Evolutionary conservation across 2,888 invertebrate species (phyloP).

Genomic region (Macropis europaea): DNA sequence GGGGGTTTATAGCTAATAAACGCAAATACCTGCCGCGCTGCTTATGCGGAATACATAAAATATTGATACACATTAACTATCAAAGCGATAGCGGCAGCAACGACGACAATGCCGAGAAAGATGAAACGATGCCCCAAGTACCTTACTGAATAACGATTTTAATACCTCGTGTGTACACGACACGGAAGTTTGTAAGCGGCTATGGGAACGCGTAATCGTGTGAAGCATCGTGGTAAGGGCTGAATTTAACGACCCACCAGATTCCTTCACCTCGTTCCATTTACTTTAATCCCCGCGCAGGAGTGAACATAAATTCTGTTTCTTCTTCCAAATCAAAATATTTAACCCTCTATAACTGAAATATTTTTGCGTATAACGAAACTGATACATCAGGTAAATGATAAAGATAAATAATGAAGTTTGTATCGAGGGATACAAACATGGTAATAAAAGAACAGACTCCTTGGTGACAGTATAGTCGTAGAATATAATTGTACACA

Average conservation of each 20-base stretch:
- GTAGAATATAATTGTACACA: too few relatives aligned
- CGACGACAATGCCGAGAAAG: conserved; percentile 11
- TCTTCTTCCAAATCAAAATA: too few relatives aligned
- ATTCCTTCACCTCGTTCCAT: conserved; percentile 21
- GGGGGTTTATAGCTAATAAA: conserved; percentile 71
- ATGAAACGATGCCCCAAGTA: conserved; percentile 23
- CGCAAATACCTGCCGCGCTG: conserved; percentile 62
- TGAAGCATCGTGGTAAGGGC: conserved; percentile 5
- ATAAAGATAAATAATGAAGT: too few relatives aligned
- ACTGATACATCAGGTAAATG: too few relatives aligned
- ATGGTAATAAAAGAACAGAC: too few relatives aligned
- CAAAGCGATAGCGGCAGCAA: conserved; percentile 42
- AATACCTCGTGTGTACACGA: conserved; percentile 39
- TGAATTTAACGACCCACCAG: conserved; percentile 39
- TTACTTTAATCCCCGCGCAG: conserved; percentile 2
- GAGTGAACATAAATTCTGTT: too few relatives aligned
- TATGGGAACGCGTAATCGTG: conserved; percentile 5
- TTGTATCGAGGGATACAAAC: too few relatives aligned
- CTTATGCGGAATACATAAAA: conserved; percentile 67
- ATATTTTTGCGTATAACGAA: too few relatives aligned
- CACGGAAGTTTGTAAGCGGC: conserved; percentile 16
- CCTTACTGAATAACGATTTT: conserved; percentile 51
- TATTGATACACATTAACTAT: conserved; percentile 65
- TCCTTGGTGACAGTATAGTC: too few relatives aligned
- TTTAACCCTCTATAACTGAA: too few relatives aligned